Evolutionary conservation across 2,113 vertebrate genomes (phyloP), one percentile per base, ranked within the genome.

Genomic region (Dipodomys ordii): DNA sequence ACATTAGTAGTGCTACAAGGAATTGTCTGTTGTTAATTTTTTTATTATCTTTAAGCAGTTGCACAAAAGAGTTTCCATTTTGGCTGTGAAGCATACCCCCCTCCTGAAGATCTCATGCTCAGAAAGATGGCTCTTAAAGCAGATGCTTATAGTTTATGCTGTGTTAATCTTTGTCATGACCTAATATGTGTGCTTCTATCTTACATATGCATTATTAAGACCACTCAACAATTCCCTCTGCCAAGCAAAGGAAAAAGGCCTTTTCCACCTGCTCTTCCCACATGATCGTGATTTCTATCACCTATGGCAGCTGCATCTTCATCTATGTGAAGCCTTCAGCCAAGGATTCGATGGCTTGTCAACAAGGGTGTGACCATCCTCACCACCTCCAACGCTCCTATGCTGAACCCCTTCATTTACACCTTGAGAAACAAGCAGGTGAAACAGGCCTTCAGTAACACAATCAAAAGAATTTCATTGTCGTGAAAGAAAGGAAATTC

Each of bases 291-390:
- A 67, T 82, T 13, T 90, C 79, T 30, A 83, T 90, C 1, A n/a
- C 88, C 30, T 90, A 90, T 10, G 88, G 79, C 8, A 83, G 88
- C 60, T 91, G 88, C 69, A 83, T 91, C 88, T 91, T 91, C 79
- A 91, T 91, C 39, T 91, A 91, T 11, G 1, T 91, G 28, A 91
- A 91, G 23, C 88, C 88, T 0, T 91, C 80, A 53, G 57, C 80
- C 28, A 91, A 91, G 18, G 79, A 91, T 10, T 64, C 60, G 18
- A 10, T 83, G 80, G 39, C 88, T 6, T 6, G 22, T 67, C 15
- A 91, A 91, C 23, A 91, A 91, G 60, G 39, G 39, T 65, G 69
- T 91, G 60, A 9, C 44, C 10, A 35, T 91, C 12, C 79, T 91
- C 0, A 53, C 35, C 30, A 83, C 88, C 22, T 83, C 80, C 23